Evolutionary conservation across 2,888 invertebrate genomes (phyloP).

Genomic region (Coelinius sp.): DNA sequence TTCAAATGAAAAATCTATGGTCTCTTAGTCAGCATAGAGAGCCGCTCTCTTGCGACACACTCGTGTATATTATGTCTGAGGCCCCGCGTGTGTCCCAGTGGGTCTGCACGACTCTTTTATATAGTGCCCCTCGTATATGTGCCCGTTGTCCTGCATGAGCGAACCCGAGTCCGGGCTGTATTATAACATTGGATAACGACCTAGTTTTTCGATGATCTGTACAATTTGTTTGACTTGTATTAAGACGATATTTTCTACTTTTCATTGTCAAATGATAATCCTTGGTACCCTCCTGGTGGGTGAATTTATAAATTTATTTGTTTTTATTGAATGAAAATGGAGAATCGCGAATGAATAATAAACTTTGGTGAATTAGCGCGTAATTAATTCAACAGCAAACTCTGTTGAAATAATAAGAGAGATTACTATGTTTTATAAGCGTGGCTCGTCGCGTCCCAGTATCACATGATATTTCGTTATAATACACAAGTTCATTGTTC

Average conservation of each 20-base stretch:
- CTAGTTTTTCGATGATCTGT: constrained; percentile 32
- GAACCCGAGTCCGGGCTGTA: constrained; percentile 60
- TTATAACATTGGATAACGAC: constrained; percentile 52
- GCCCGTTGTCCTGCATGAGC: constrained; percentile 64
- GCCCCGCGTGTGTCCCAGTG: constrained; percentile 44
- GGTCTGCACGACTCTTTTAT: constrained; percentile 38
- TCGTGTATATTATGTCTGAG: constrained; percentile 9
- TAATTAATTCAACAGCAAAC: constrained; percentile 45
- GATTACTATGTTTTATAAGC: constrained; percentile 37
- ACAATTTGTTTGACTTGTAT: background rate
- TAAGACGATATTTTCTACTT: background rate
- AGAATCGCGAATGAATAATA: background rate
- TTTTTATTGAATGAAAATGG: no score
- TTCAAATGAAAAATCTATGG: constrained; percentile 62
- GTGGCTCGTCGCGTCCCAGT: constrained; percentile 35
- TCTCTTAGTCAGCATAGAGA: constrained; percentile 63
- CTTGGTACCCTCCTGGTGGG: background rate
- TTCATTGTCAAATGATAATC: background rate
- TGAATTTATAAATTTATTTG: background rate
- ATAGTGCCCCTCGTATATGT: constrained; percentile 40
- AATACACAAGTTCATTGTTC: constrained; percentile 64
- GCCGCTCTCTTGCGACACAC: constrained; percentile 61
- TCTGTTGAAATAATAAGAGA: constrained; percentile 36
- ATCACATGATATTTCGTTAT: constrained; percentile 48
- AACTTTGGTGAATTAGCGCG: constrained; percentile 41